A percentile compares a stretch with the other conserved stretches of the same genome.
Conservation (phyloP, 2,113 vertebrate genomes). For the Ondatra zibethicus region DNA sequence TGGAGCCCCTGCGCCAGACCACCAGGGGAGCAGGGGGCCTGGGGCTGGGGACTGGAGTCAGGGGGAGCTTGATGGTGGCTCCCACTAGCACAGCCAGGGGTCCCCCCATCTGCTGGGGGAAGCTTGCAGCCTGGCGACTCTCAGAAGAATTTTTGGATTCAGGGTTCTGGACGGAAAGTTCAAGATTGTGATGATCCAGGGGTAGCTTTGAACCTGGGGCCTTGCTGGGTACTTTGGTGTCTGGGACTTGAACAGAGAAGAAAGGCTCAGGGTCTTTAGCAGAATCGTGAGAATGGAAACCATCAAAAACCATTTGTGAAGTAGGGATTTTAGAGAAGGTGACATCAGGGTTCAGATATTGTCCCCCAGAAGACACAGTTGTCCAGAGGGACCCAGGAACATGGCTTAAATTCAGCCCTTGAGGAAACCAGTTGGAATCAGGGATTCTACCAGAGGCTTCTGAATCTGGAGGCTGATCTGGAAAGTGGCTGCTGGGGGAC, state of each 20-base stretch:
- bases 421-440: background rate
- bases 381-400: background rate
- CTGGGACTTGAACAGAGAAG: background rate
- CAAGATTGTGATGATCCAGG: background rate
- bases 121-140: background rate
- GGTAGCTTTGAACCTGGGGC: background rate
- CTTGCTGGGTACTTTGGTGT: background rate
- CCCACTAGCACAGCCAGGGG: constrained; percentile 71
- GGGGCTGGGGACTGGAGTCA: constrained; percentile 14
- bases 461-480: background rate
- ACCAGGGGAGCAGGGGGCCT: constrained; percentile 60
- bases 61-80: constrained; percentile 43
- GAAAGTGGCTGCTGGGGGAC: background rate
- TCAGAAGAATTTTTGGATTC: background rate
- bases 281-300: background rate
- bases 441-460: background rate
- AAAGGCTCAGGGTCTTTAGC: background rate
- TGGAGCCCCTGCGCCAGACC: constrained; percentile 69
- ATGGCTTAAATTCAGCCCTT: background rate
- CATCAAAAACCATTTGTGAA: background rate
- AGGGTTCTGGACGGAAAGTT: background rate
- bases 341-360: background rate
- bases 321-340: background rate
- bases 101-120: constrained; percentile 17
- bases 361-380: background rate